Base-by-base conservation (phyloP, 2,797 vertebrate species). In the Taenioides sp. region DNA sequence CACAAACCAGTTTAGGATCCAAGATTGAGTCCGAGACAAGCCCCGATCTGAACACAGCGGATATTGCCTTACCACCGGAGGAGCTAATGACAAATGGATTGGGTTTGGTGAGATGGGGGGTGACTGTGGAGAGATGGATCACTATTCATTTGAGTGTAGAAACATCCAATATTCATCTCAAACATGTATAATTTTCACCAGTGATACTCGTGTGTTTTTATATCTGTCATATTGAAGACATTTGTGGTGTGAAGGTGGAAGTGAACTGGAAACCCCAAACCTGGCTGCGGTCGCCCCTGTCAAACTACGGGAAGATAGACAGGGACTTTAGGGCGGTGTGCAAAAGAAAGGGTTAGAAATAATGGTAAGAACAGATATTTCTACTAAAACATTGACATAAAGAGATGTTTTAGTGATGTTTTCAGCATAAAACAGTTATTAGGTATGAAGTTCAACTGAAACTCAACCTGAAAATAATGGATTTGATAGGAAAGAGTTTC, bases 11-110 rank as follows among this genome's bases (percentile, higher is more conserved):
- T 75, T 27, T 72, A 73, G 74, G 80, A 84, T 84, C 68, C 74
- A 77, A 83, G 87, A 89, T 83, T 70, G 80, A 65, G 77, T 18
- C 49, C 73, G 78, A 89, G 82, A 76, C 73, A 67, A 76, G 34
- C 20, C 63, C 17, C 57, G 65, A 20, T 65, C 76, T 75, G 81
- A 80, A 80, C 69, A 9, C 17, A 80, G 84, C 75, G 81, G 86
- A 86, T 89, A 85, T 89, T 90, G 87, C 83, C 64, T 80, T 79
- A 78, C 79, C 78, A 80, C 83, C 76, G 75, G 58, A 81, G 75
- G 83, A 75, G 74, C 79, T 86, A 70, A 83, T 89, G 85, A 86
- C 86, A 83, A 89, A 86, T 87, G 82, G 78, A 71, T 22, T 34
- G 50, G 65, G 11, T 67, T 1, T 28, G 22, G 50, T 37, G 52